phyloP scores from a whole-genome alignment of 2,888 invertebrate species.

The Hemaris fuciformis region DNA sequence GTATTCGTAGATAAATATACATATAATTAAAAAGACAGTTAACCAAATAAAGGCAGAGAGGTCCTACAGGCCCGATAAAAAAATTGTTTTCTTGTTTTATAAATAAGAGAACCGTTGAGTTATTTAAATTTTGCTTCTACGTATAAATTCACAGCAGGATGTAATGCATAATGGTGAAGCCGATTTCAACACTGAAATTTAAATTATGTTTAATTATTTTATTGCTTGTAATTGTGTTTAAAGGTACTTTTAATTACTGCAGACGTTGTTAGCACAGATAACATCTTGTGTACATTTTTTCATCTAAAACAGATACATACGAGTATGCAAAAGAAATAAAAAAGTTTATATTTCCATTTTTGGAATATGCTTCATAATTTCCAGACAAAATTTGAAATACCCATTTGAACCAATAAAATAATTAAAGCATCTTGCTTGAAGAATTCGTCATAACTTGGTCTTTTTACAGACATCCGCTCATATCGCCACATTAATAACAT shows the following conservation, averaged over 20 bases:
- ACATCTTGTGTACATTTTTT: neutral
- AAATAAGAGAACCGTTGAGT: neutral
- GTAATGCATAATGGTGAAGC: neutral
- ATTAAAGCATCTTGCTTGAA: neutral
- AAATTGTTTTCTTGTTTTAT: neutral
- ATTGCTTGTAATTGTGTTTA: too few species aligned
- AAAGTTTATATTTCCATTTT: too few species aligned
- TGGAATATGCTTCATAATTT: too few species aligned
- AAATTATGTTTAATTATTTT: neutral
- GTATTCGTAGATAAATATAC: neutral
- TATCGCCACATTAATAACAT: neutral
- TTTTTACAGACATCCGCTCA: neutral
- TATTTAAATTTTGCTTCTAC: neutral
- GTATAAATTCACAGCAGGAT: neutral
- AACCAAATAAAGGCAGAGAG: neutral
- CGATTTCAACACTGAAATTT: neutral
- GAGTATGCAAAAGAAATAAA: too few species aligned
- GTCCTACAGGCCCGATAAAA: neutral
- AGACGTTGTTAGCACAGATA: too few species aligned
- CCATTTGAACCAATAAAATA: neutral
- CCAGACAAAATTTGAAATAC: neutral
- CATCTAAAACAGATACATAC: neutral
- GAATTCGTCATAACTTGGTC: neutral
- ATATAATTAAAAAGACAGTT: neutral
- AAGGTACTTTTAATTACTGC: too few species aligned